Base-by-base conservation (phyloP, 2,113 vertebrate genomes). In the Aspidoscelis tigris region DNA sequence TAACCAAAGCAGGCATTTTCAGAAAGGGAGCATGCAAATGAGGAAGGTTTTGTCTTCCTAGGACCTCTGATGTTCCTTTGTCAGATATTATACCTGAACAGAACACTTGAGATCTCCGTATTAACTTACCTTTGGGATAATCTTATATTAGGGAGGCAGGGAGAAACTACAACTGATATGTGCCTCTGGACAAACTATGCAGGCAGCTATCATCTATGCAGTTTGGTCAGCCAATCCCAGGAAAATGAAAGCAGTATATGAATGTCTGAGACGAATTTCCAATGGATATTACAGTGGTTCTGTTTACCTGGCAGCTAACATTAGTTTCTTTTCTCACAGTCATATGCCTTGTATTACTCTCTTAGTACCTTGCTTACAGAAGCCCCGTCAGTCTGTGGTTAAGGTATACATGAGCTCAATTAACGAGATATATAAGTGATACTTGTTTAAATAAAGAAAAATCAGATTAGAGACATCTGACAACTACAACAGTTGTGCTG, bases 381-480 rank as follows among this genome's bases (percentile, higher is more conserved):
- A 78, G 58, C 58, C 53, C 33, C 61, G 14, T 65, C 39, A 41
- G 58, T 43, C 39, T 50, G 5, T 78, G 76, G 55, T 64, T 78
- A 64, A 41, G 21, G 39, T 41, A 65, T 41, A 78, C 39, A 43
- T 65, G 76, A 24, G 39, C 76, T 78, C 55, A 78, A 65, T 78
- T 78, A 78, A 78, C 41, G n/a, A 22, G 18, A 78, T 78, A 78
- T 43, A 61, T 39, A 65, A 65, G 39, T 65, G 39, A 78, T 64
- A 43, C 58, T 78, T 78, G 21, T 43, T 64, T 78, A 78, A 78
- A 39, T 18, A 50, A 50, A 78, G 55, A 78, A 78, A 64, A 78
- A 64, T 43, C 16, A 78, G 18, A 78, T 78, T 41, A 78, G 20
- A 64, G 65, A 24, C 3, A 43, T 65, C 76, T 12, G 58, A 65